phyloP scores from a whole-genome alignment of 2,888 invertebrate genomes.

The Amaurobius ferox region DNA sequence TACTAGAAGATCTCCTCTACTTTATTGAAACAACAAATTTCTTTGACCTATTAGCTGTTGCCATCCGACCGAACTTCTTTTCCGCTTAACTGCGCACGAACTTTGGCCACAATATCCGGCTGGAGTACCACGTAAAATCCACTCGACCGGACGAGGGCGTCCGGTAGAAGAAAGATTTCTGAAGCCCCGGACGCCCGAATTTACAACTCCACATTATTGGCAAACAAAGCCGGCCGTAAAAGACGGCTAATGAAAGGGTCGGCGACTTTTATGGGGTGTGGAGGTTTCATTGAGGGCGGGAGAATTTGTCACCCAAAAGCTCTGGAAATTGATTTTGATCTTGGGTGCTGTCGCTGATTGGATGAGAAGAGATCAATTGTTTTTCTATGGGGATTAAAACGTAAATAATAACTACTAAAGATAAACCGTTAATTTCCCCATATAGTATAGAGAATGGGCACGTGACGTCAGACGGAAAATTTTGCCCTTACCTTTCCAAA shows the following conservation, averaged over 20 bases:
- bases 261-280: slow-evolving; percentile 32
- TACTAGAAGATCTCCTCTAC: background rate
- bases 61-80: background rate
- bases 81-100: slow-evolving; percentile 28
- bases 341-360: background rate
- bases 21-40: slow-evolving; percentile 11
- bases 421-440: no score
- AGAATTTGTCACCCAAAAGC: slow-evolving; percentile 15
- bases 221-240: slow-evolving; percentile 31
- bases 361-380: background rate
- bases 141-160: slow-evolving; percentile 60
- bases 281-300: slow-evolving; percentile 42
- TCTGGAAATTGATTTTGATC: background rate
- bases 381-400: no score
- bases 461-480: no score
- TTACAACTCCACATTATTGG: slow-evolving; percentile 66
- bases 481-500: no score
- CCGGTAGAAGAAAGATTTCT: slow-evolving; percentile 31
- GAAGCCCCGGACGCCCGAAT: slow-evolving; percentile 24
- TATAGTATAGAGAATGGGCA: no score
- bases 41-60: background rate
- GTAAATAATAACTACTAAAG: no score
- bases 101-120: slow-evolving; percentile 57
- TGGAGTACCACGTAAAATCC: slow-evolving; percentile 59
- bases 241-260: slow-evolving; percentile 55